phyloP scores from a whole-genome alignment of 2,888 invertebrate species.

The Prenolepis imparis region DNA sequence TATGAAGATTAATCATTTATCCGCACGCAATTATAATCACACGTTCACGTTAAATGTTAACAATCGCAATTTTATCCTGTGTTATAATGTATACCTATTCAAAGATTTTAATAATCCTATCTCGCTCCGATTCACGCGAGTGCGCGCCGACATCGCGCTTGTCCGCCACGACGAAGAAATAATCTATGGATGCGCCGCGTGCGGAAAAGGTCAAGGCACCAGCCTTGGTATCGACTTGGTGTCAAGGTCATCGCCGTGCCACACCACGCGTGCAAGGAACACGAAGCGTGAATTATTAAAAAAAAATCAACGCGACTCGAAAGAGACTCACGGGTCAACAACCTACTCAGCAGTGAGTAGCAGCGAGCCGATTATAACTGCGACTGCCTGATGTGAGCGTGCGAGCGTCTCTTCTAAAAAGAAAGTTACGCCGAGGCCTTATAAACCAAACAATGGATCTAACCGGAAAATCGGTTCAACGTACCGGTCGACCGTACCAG shows the following conservation, averaged over 20 bases:
- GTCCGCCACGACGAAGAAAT: constrained; percentile 63
- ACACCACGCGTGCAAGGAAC: constrained; percentile 25
- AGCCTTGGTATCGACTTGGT: constrained; percentile 60
- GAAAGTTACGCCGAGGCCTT: constrained; percentile 49
- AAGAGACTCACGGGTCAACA: constrained; percentile 20
- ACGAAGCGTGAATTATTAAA: constrained; percentile 24
- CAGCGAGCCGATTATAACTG: constrained; percentile 23
- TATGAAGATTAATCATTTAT: neutral
- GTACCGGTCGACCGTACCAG: constrained; percentile 57
- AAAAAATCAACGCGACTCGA: constrained; percentile 31
- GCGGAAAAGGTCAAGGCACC: constrained; percentile 72
- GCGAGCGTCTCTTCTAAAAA: constrained; percentile 32
- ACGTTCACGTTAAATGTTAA: constrained; percentile 5
- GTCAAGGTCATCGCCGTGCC: constrained; percentile 66
- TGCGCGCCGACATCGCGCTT: constrained; percentile 43
- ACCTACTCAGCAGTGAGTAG: constrained; percentile 1
- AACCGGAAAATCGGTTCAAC: constrained; percentile 65
- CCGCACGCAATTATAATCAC: constrained; percentile 21
- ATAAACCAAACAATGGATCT: constrained; percentile 54
- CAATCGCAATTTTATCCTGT: constrained; percentile 11
- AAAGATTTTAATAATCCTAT: constrained; percentile 21
- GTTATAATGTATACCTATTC: constrained; percentile 9
- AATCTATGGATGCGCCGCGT: constrained; percentile 60
- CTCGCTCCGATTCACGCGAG: constrained; percentile 37
- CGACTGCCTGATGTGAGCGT: neutral